These are phyloP conservation scores for Drosophila infuscata DNA, from an alignment of 2,888 invertebrate species.

Conservation along the genomic window DNA sequence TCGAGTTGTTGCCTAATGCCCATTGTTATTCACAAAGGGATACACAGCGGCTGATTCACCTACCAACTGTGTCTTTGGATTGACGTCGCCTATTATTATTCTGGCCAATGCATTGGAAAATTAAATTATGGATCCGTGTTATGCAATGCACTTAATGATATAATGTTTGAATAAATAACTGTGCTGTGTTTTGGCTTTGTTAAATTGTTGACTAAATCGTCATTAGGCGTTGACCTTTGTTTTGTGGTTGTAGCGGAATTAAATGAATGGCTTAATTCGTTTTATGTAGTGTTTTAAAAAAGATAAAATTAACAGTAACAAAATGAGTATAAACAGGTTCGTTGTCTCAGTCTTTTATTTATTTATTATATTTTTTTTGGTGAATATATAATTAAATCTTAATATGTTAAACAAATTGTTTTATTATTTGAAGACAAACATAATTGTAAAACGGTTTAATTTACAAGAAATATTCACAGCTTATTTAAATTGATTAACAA, in stretches of 20 bases:
- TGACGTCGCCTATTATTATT: constrained; percentile 64
- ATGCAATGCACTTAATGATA: constrained; percentile 75
- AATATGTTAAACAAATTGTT: neutral
- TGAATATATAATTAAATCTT: constrained; percentile 3
- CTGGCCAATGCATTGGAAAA: constrained; percentile 78
- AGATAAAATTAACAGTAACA: constrained; percentile 1
- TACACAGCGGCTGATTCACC: constrained; percentile 53
- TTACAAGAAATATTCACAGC: constrained; percentile 1
- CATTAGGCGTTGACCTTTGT: constrained; percentile 60
- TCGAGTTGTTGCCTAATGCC: constrained; percentile 75
- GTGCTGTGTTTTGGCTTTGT: constrained; percentile 25
- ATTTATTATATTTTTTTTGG: neutral
- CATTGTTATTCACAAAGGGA: constrained; percentile 78
- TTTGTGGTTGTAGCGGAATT: constrained; percentile 52
- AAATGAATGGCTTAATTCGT: constrained; percentile 39
- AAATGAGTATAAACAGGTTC: constrained; percentile 40
- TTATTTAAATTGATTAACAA: neutral
- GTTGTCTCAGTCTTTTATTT: constrained; percentile 66
- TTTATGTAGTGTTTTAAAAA: neutral
- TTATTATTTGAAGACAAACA: constrained; percentile 1
- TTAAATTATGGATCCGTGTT: constrained; percentile 71
- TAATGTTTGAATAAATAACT: constrained; percentile 50
- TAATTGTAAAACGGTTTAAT: neutral
- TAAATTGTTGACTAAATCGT: constrained; percentile 19
- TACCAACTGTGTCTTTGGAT: constrained; percentile 33